Base-by-base conservation (phyloP, 2,113 vertebrate species). In the Oryzias melastigma region DNA sequence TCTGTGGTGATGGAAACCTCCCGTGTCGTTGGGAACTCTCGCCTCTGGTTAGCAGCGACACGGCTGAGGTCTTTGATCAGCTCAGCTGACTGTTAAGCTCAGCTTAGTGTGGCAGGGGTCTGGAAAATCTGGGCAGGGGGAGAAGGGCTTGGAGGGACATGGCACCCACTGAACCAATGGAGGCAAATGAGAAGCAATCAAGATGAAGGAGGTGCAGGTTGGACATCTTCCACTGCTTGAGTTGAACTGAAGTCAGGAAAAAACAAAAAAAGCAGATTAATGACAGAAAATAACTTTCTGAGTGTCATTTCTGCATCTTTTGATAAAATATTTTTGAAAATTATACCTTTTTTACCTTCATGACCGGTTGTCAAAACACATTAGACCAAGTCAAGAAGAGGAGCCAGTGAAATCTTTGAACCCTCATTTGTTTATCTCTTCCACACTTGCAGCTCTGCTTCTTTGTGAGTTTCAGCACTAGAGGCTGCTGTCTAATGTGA, bases 41-140 rank as follows among this genome's bases (percentile, higher is more conserved):
- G 45, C 65, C 79, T 90, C 89, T 85, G 65, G 88, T 92, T 91
- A 91, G 86, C 78, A 75, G 78, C 78, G 77, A 78, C 81, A 84
- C 78, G 75, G 84, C 77, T 81, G 62, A n/a, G 48, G 77, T 86
- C 90, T 92, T 92, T 92, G 91, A 92, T 92, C 87, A 84, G 68
- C 82, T 91, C 91, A 92, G 89, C 89, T 91, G 89, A 91, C 86
- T 87, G 77, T 56, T 91, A 91, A 92, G 88, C 90, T 86, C 68
- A 73, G 87, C 84, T 91, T 87, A 88, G 83, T 77, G 77, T 62
- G 48, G 83, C 68, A 89, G 81, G 78, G 80, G 73, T 84, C 82
- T 81, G 82, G 73, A 85, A 89, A 90, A 87, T 85, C 17, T 71
- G 65, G 60, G 76, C 79, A 81, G 75, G 77, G 75, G 69, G 74